These are phyloP conservation scores for Ophioderma brevispina DNA, from an alignment of 35 echinoderm and acorn worm species.

Conservation along the genomic window DNA sequence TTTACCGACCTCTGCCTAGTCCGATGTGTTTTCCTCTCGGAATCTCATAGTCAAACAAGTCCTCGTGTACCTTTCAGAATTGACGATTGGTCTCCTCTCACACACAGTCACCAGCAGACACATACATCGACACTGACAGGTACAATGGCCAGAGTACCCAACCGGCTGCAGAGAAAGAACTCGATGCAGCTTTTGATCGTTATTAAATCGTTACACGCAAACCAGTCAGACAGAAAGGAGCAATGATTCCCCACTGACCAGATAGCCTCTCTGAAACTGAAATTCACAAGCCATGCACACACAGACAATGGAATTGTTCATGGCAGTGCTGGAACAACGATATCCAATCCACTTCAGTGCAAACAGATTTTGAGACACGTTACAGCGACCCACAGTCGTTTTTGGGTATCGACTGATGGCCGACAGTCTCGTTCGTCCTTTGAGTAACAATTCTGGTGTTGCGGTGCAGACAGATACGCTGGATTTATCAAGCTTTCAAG, in stretches of 20 bases:
- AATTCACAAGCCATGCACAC: background rate
- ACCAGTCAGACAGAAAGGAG: background rate
- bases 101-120: background rate
- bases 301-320: background rate
- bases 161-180: background rate
- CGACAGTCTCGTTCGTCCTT: background rate
- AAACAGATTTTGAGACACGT: background rate
- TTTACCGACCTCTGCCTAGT: background rate
- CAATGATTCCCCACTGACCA: background rate
- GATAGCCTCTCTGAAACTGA: background rate
- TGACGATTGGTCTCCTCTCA: background rate
- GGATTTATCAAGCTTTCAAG: background rate
- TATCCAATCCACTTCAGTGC: background rate
- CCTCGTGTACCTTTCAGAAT: background rate
- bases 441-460: background rate
- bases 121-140: background rate
- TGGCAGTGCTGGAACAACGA: background rate
- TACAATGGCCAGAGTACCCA: background rate
- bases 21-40: background rate
- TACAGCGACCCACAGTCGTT: background rate
- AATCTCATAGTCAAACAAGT: background rate
- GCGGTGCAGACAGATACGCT: background rate
- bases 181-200: background rate
- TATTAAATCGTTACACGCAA: background rate
- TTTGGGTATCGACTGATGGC: background rate